A percentile compares a stretch with the other conserved stretches of the same genome.
Evolutionary conservation across 2,888 invertebrate genomes (phyloP).

Genomic region (Philereme transversata): DNA sequence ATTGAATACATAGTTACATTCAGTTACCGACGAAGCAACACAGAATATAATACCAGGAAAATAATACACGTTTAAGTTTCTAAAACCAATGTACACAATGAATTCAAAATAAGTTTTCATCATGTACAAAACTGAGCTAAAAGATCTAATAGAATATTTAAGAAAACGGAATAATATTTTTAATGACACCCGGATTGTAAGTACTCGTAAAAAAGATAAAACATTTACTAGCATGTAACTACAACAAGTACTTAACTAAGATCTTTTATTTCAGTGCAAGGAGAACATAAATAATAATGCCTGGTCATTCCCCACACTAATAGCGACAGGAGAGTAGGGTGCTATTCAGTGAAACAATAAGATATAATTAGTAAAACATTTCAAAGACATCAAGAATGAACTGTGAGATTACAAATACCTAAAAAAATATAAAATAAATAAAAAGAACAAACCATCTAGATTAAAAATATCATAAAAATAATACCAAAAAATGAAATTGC

Average conservation of each 20-base stretch:
- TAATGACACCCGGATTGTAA: constrained; percentile 30
- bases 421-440: constrained; percentile 1
- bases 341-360: constrained; percentile 69
- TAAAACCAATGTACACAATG: constrained; percentile 31
- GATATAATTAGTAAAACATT: constrained; percentile 55
- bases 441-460: too few relatives aligned
- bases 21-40: constrained; percentile 70
- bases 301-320: constrained; percentile 73
- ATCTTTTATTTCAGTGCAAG: constrained; percentile 47
- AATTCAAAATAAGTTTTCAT: constrained; percentile 40
- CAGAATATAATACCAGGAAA: constrained; percentile 58
- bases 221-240: too few relatives aligned
- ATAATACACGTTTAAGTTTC: constrained; percentile 40
- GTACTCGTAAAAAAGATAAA: too few relatives aligned
- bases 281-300: constrained; percentile 54
- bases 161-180: background rate
- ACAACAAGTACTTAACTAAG: constrained; percentile 13
- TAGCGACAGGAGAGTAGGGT: constrained; percentile 79
- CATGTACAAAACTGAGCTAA: constrained; percentile 42
- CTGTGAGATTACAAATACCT: background rate
- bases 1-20: constrained; percentile 37
- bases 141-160: constrained; percentile 32
- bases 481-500: background rate
- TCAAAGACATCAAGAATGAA: constrained; percentile 28
- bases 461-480: background rate